Base-by-base conservation (phyloP, 2,888 invertebrate species). In the Piscicola geometra region DNA sequence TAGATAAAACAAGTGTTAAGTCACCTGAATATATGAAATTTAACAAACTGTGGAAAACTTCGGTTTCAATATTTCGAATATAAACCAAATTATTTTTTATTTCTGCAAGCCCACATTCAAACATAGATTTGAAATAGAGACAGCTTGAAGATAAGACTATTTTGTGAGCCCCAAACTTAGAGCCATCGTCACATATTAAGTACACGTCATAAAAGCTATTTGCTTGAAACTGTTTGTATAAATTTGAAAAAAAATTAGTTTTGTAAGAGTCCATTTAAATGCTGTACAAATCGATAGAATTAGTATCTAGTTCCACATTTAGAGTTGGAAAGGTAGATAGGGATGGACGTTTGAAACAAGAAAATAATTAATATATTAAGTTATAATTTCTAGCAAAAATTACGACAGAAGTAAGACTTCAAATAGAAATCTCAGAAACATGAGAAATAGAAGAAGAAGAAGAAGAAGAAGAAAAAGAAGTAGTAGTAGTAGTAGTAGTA, bases 21-120 rank as follows among this genome's bases (percentile, higher is more conserved):
- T n/a, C 21, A 73, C 73, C 73, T 0, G 73, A 64, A 36, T 73
- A 73, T 30, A 73, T 64, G 64, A 73, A 73, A 56, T 73, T 73
- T 21, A 73, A 18, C 5, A 73, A 25, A 2, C n/a, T 64, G n/a
- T 64, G n/a, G 32, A 73, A 33, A 56, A 73, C 56, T 28, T 21
- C 35, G 1, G 60, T 28, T 47, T 73, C 64, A 36, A 41, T 15
- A n/a, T 73, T n/a, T 64, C 30, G 12, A 32, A 73, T 0, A 18
- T 60, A 3, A 1, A 73, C 33, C 0, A 36, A 15, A 28, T 73
- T 36, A 35, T 33, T 73, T 64, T 47, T 33, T n/a, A 25, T 3
- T 25, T 60, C 60, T n/a, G 9, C 2, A 36, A 35, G 21, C 25
- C 52, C 28, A 64, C 35, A 64, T 64, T 73, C 64, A 73, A 73